phyloP scores from a whole-genome alignment of 2,113 vertebrate species.

The Scomber scombrus region DNA sequence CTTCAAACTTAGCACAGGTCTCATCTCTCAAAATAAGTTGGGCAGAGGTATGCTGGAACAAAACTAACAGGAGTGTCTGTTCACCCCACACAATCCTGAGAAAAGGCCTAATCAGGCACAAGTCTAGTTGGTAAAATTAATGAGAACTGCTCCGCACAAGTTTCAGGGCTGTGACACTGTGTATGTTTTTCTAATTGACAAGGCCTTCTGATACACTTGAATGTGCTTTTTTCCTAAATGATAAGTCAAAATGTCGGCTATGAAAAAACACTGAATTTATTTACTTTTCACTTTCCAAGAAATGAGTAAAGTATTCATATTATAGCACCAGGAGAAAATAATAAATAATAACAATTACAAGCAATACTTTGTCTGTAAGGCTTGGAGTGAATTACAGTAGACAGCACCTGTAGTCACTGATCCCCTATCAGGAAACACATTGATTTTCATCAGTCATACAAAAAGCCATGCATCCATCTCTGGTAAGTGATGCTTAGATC shows the following conservation, averaged over 20 bases:
- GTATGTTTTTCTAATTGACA: background rate
- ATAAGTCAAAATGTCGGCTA: background rate
- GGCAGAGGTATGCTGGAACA: too few species aligned
- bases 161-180: background rate
- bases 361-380: background rate
- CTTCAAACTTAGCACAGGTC: too few species aligned
- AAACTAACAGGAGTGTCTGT: too few species aligned
- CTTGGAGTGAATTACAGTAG: slow-evolving; percentile 3
- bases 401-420: slow-evolving; percentile 49
- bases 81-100: too few species aligned
- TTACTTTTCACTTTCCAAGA: too few species aligned
- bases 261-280: background rate
- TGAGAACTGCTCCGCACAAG: too few species aligned
- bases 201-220: too few species aligned
- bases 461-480: slow-evolving; percentile 51
- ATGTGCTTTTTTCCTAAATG: too few species aligned
- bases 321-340: background rate
- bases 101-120: too few species aligned
- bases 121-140: background rate
- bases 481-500: slow-evolving; percentile 71
- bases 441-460: slow-evolving; percentile 59
- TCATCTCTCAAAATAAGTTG: too few species aligned
- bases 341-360: background rate
- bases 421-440: slow-evolving; percentile 54
- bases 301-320: background rate